Conservation (phyloP, 2,888 invertebrate genomes). For the Mythimna pallens region DNA sequence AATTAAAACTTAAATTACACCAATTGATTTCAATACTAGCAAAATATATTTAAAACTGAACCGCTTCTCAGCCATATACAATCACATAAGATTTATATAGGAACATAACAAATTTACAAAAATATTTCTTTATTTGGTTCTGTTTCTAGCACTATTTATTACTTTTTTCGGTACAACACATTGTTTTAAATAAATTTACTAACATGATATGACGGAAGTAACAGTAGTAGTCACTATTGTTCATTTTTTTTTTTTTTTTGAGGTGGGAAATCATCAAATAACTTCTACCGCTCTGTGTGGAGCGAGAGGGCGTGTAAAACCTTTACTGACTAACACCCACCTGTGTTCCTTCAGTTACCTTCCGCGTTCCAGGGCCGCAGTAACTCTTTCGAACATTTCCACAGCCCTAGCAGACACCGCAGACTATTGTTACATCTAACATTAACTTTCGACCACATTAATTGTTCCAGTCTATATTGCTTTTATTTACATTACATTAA, state of each 20-base stretch:
- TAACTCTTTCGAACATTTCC: no score
- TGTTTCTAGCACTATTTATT: slow-evolving; percentile 71
- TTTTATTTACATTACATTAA: slow-evolving; percentile 57
- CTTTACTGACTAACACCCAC: no score
- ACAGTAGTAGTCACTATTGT: slow-evolving; percentile 43
- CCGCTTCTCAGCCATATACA: slow-evolving; percentile 64
- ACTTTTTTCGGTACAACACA: slow-evolving; percentile 59
- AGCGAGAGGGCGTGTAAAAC: no score
- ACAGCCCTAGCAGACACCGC: no score
- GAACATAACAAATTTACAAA: slow-evolving; percentile 82
- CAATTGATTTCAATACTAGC: slow-evolving; percentile 63
- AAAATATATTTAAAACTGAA: slow-evolving; percentile 63
- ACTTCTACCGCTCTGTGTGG: no score
- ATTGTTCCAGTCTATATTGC: slow-evolving; percentile 63
- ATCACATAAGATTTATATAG: slow-evolving; percentile 75
- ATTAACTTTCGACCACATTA: slow-evolving; percentile 41
- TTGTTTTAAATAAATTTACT: slow-evolving; percentile 47
- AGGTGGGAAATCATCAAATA: no score
- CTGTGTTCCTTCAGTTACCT: no score
- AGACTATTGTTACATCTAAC: slow-evolving; percentile 39
- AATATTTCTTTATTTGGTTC: slow-evolving; percentile 82
- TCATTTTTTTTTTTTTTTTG: slow-evolving; percentile 15
- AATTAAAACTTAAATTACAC: slow-evolving; percentile 65
- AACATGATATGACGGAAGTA: slow-evolving; percentile 60
- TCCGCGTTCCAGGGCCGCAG: no score